phyloP scores from a whole-genome alignment of 2,113 vertebrate species.

The Zapornia atra region DNA sequence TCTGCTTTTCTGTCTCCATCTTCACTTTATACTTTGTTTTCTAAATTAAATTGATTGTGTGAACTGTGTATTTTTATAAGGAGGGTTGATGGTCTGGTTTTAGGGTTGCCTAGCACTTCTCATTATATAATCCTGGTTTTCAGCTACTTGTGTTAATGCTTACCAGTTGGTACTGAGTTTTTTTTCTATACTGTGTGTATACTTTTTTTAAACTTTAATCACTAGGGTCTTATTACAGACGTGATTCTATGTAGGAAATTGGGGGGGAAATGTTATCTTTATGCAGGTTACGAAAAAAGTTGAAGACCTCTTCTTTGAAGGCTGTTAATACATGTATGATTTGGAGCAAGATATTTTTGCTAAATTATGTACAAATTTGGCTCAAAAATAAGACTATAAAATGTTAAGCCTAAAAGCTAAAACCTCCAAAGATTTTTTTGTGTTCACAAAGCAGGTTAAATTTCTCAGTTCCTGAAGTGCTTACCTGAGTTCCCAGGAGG shows the following conservation, averaged over 20 bases:
- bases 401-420: neutral
- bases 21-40: neutral
- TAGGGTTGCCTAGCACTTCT: neutral
- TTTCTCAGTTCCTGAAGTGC: neutral
- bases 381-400: neutral
- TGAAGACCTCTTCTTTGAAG: neutral
- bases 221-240: neutral
- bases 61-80: neutral
- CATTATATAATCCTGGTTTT: neutral
- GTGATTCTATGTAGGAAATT: neutral
- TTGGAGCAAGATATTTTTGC: neutral
- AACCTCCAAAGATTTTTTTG: neutral
- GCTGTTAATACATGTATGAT: neutral
- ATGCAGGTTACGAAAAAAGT: accelerated
- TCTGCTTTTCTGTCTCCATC: neutral
- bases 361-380: neutral
- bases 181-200: neutral
- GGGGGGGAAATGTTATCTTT: neutral
- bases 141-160: neutral
- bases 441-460: neutral
- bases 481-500: neutral
- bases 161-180: neutral
- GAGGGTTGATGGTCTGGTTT: neutral
- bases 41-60: neutral
- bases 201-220: neutral